These are phyloP conservation scores for Pachliopta kotzebuea DNA, from an alignment of 2,888 invertebrate species.

Conservation along the genomic window DNA sequence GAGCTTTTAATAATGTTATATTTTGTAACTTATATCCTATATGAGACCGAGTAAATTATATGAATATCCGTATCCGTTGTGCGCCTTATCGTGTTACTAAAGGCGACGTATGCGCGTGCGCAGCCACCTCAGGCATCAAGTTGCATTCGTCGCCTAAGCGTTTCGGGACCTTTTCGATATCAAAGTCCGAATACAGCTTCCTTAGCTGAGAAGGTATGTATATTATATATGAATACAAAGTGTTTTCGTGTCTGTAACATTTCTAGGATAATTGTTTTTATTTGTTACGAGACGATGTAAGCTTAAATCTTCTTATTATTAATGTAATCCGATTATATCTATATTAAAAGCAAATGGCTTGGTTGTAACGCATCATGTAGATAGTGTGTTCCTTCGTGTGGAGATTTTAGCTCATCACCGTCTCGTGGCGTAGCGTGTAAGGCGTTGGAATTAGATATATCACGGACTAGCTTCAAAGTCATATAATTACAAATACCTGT, in stretches of 20 bases:
- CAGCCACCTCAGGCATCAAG: neutral
- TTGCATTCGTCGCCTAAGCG: conserved; percentile 33
- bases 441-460: conserved; percentile 63
- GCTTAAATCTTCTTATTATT: conserved; percentile 34
- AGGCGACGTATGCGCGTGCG: conserved; percentile 12
- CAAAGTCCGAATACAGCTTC: conserved; percentile 40
- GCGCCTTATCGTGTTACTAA: conserved; percentile 13
- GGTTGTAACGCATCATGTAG: conserved; percentile 17
- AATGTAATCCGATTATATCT: neutral
- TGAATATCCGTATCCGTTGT: conserved; percentile 34
- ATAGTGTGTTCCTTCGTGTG: conserved; percentile 1
- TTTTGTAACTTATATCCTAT: conserved; percentile 51
- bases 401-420: conserved; percentile 26
- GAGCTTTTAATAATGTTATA: conserved; percentile 69
- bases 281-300: conserved; percentile 43
- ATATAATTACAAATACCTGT: conserved; percentile 60
- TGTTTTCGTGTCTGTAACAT: conserved; percentile 66
- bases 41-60: conserved; percentile 37
- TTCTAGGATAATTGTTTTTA: conserved; percentile 51
- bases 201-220: conserved; percentile 31
- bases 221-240: conserved; percentile 39
- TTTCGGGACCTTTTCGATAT: conserved; percentile 56
- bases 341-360: conserved; percentile 9
- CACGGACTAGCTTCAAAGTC: conserved; percentile 74
- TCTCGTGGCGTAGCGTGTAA: conserved; percentile 48